These are phyloP conservation scores for Drepana falcataria DNA, from an alignment of 2,888 invertebrate genomes.

Conservation along the genomic window DNA sequence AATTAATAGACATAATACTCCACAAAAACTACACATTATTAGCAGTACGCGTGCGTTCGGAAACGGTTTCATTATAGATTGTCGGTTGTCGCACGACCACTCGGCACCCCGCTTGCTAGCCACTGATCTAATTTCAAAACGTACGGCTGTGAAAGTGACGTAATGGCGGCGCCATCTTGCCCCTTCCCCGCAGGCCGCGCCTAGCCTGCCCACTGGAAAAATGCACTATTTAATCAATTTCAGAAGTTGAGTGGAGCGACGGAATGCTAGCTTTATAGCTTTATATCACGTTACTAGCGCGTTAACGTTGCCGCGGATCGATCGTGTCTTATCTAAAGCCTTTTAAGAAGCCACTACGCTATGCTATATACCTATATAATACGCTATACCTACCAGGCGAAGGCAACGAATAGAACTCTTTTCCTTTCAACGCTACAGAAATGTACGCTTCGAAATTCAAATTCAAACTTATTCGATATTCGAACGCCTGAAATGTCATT, in stretches of 20 bases:
- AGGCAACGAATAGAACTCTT: not conserved
- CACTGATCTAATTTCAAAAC: conserved; percentile 73
- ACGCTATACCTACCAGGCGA: not conserved
- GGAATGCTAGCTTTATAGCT: conserved; percentile 38
- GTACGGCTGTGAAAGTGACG: conserved; percentile 72
- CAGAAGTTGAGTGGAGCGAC: conserved; percentile 40
- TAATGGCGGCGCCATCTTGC: conserved; percentile 69
- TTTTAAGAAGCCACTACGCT: not conserved
- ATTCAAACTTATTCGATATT: not conserved
- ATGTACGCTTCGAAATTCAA: not conserved
- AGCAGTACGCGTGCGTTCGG: conserved; percentile 32
- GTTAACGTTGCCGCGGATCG: conserved; percentile 12
- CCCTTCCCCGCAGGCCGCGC: conserved; percentile 42
- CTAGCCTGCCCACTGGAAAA: conserved; percentile 57
- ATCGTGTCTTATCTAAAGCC: conserved; percentile 2
- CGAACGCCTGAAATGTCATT: not conserved
- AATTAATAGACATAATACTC: conserved; percentile 39
- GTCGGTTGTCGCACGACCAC: conserved; percentile 24
- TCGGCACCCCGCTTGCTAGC: conserved; percentile 45
- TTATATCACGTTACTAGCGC: conserved; percentile 30
- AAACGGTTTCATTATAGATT: conserved; percentile 23
- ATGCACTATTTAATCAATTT: conserved; percentile 72
- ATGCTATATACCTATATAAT: not conserved
- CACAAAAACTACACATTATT: conserved; percentile 33
- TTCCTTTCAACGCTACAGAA: not conserved